Evolutionary conservation across 2,888 invertebrate species (phyloP), one percentile per base, ranked within the genome.

Genomic region (Pristionchus maxplancki): DNA sequence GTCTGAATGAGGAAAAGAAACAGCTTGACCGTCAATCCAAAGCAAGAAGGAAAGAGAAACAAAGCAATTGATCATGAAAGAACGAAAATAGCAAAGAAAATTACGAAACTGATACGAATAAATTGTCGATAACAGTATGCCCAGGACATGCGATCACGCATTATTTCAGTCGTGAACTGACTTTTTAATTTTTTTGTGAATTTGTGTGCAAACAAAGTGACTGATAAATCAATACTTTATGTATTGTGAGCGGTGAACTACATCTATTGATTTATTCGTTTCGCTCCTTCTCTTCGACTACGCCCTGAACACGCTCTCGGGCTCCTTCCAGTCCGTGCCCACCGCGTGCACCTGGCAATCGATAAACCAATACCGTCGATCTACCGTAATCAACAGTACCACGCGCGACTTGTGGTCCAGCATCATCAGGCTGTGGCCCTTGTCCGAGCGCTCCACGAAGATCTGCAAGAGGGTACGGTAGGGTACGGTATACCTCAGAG

Each of bases 401-500:
- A 74, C 74, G 17, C 74, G 74, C 1, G 3, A 17, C 74, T 74
- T 74, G 13, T 24, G n/a, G 40, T 74, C 74, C 74, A 74, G 40
- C 74, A 74, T 74, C 74, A 74, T 74, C 74, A 74, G 74, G n/a
- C 40, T 74, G 74, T 74, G 37, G 24, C 74, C 74, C 37, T 74
- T 74, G 34, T 31, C 67, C 31, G 37, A 31, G 34, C 67, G 67
- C 67, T 71, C 67, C 67, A 71, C 67, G 67, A 74, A 74, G 40
- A 74, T 44, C 74, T 74, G 74, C n/a, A n/a, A n/a, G 11, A 8
- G 24, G n/a, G 13, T 74, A 74, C 40, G 20, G 74, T 74, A 74
- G n/a, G n/a, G n/a, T 67, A 2, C 13, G 1, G 40, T 74, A 20
- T 24, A 20, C 9, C 20, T 44, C 40, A 6, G n/a, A 0, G 8